phyloP scores from a whole-genome alignment of 2,113 vertebrate species.

The Arenaria interpres region DNA sequence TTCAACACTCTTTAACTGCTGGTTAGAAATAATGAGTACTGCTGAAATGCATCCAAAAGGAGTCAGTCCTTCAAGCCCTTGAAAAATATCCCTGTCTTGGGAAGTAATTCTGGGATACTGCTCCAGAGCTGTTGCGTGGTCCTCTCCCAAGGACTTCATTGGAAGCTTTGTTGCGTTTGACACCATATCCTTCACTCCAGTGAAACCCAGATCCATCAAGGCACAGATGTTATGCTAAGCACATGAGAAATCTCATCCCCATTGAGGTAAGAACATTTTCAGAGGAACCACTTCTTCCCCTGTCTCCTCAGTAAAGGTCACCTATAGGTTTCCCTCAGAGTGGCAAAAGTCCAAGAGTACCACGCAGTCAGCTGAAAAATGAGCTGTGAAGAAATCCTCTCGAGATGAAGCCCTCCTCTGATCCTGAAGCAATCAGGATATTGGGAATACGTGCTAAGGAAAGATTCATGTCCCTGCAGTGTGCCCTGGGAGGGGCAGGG shows the following conservation, averaged over 20 bases:
- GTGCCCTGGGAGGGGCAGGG: not conserved
- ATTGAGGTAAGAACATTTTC: not conserved
- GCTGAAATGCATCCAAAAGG: not conserved
- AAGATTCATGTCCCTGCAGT: not conserved
- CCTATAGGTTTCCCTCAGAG: not conserved
- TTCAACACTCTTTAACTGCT: not conserved
- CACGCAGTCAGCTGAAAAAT: constrained; percentile 17
- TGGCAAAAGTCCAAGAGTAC: constrained; percentile 2
- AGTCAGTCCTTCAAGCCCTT: not conserved
- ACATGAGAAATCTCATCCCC: not conserved
- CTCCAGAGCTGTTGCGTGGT: not conserved
- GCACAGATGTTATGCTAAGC: constrained; percentile 8
- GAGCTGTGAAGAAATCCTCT: constrained; percentile 8
- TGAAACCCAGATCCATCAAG: constrained; percentile 12
- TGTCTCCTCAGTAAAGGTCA: not conserved
- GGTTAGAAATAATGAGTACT: not conserved
- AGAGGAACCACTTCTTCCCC: not conserved
- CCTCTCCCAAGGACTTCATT: not conserved
- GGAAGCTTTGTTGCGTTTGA: not conserved
- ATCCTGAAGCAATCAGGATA: not conserved
- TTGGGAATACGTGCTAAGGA: not conserved
- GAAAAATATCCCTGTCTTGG: not conserved
- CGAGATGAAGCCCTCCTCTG: not conserved
- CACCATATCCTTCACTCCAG: not conserved
- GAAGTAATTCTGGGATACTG: not conserved